These are phyloP conservation scores for Drosophila tropicalis DNA, from an alignment of 1,140 invertebrate genomes.

Conservation along the genomic window DNA sequence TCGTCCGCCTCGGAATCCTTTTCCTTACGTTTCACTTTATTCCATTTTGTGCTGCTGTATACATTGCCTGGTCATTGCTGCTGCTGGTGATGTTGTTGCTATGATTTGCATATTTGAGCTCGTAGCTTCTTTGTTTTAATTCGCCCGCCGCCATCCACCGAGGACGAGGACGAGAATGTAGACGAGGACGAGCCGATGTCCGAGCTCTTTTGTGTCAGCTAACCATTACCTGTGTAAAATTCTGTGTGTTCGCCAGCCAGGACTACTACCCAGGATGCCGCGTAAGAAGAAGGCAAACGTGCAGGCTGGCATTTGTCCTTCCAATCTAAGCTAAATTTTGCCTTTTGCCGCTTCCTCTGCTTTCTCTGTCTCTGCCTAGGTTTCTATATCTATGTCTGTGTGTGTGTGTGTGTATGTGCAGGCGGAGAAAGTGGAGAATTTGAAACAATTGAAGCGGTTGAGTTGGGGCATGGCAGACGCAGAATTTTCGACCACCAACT, in stretches of 20 bases:
- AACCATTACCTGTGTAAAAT: constrained; percentile 59
- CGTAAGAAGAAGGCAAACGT: constrained; percentile 77
- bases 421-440: constrained; percentile 68
- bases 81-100: constrained; percentile 57
- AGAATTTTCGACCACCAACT: constrained; percentile 80
- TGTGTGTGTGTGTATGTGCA: not conserved
- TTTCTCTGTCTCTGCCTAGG: constrained; percentile 40
- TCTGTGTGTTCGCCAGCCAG: constrained; percentile 33
- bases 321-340: constrained; percentile 79
- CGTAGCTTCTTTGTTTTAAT: constrained; percentile 78
- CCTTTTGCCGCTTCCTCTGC: constrained; percentile 42
- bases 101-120: constrained; percentile 79
- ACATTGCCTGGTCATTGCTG: constrained; percentile 44
- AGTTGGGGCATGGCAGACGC: constrained; percentile 59
- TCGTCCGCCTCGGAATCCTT: constrained; percentile 55
- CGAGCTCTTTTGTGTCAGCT: constrained; percentile 70
- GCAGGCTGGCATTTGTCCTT: constrained; percentile 75
- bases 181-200: constrained; percentile 48
- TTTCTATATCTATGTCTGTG: not conserved
- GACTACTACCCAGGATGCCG: constrained; percentile 62
- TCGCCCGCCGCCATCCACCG: constrained; percentile 46
- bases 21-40: constrained; percentile 49
- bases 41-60: constrained; percentile 38
- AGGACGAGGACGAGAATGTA: too few species aligned
- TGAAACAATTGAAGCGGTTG: constrained; percentile 77